A percentile compares a stretch with the other conserved stretches of the same genome.
Conservation (phyloP, 2,797 vertebrate genomes). For the Erithacus rubecula region DNA sequence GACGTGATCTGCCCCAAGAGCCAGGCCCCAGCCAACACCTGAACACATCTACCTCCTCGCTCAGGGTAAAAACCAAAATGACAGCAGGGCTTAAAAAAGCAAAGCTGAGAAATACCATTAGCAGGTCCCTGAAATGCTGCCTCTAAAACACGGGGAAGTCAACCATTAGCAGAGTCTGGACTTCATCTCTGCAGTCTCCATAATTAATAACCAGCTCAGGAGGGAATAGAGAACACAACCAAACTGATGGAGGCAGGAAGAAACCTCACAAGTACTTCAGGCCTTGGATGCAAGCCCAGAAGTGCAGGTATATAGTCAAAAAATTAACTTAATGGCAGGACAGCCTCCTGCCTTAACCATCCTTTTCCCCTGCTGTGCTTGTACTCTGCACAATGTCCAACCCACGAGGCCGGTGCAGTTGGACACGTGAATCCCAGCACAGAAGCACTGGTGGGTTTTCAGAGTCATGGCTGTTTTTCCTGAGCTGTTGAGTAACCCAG, state of each 20-base stretch:
- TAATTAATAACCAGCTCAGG: constrained; percentile 58
- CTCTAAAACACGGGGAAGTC: not conserved
- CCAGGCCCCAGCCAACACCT: not conserved
- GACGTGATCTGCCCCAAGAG: not conserved
- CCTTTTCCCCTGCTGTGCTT: not conserved
- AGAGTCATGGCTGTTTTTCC: not conserved
- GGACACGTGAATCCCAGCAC: not conserved
- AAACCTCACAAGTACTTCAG: not conserved
- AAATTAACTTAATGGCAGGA: constrained; percentile 29
- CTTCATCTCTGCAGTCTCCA: constrained; percentile 21
- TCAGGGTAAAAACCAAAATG: not conserved
- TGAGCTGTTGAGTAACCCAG: not conserved
- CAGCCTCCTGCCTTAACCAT: not conserved
- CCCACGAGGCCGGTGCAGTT: not conserved
- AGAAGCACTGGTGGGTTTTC: not conserved
- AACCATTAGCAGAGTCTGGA: constrained; percentile 37
- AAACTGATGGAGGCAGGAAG: not conserved
- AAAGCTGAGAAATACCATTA: not conserved
- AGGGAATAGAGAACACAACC: not conserved
- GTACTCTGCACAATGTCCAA: not conserved
- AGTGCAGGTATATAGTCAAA: constrained; percentile 6
- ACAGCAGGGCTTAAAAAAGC: not conserved
- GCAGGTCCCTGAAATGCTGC: not conserved
- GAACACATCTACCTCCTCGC: rapidly evolving
- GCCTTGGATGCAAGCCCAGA: constrained; percentile 37